Evolutionary conservation across 2,888 invertebrate species (phyloP).

Genomic region (Clepsis dumicolana): DNA sequence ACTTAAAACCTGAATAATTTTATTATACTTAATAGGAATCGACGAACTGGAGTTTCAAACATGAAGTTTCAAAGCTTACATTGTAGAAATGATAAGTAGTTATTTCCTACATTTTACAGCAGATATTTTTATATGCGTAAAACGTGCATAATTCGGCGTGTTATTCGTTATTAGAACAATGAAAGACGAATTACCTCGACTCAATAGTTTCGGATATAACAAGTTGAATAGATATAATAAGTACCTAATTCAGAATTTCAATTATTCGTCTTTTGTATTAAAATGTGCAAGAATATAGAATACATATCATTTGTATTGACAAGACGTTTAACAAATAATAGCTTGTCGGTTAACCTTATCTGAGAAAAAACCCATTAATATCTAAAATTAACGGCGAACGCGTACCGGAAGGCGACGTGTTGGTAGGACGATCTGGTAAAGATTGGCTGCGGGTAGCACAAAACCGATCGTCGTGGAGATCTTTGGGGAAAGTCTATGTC

Average conservation of each 20-base stretch:
- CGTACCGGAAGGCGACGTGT: too few species aligned
- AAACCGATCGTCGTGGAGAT: too few species aligned
- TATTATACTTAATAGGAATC: too few species aligned
- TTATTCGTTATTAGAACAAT: conserved; percentile 4
- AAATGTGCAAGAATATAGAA: neutral
- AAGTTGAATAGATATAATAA: neutral
- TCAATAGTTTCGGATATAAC: neutral
- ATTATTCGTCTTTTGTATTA: neutral
- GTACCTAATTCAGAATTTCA: neutral
- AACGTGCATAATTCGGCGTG: conserved; percentile 1
- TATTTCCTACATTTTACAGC: neutral
- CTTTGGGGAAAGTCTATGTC: too few species aligned
- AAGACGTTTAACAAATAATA: conserved; percentile 5
- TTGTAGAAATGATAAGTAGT: neutral
- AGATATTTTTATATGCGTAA: neutral
- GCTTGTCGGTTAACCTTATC: conserved; percentile 8
- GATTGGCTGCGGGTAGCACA: too few species aligned
- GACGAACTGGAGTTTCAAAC: too few species aligned
- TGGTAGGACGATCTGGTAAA: too few species aligned
- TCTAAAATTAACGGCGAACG: too few species aligned
- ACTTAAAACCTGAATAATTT: too few species aligned
- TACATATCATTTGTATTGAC: conserved; percentile 10
- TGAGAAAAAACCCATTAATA: conserved; percentile 2
- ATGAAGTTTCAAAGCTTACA: neutral
- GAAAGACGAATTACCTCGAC: conserved; percentile 3